Percentiles rank a stretch among this genome's conserved stretches.
Conservation (phyloP, 2,888 invertebrate species). For the Epistrophe grossulariae region DNA sequence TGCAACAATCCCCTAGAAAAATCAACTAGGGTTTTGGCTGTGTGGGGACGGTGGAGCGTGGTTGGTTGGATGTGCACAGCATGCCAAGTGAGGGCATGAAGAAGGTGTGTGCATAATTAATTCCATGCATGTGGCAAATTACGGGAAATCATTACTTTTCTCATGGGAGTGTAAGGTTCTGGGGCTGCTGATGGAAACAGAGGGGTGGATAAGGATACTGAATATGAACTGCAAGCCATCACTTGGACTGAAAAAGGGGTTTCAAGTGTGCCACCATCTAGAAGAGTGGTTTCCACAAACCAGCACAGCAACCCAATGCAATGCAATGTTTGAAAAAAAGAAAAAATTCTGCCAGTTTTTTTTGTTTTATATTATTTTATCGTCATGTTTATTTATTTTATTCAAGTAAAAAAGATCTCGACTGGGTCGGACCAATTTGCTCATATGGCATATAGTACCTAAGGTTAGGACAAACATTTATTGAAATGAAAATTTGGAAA, state of each 20-base stretch:
- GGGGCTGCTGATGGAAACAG: neutral
- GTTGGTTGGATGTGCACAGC: constrained; percentile 6
- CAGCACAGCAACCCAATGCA: constrained; percentile 28
- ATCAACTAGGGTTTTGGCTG: constrained; percentile 25
- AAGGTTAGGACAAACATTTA: too few species aligned
- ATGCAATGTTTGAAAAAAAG: constrained; percentile 34
- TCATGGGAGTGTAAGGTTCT: constrained; percentile 41
- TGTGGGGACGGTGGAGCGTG: neutral
- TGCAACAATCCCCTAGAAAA: constrained; percentile 55
- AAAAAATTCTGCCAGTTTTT: constrained; percentile 16
- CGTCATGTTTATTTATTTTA: constrained; percentile 49
- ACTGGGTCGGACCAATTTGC: neutral
- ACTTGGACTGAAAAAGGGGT: constrained; percentile 29
- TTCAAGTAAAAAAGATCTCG: neutral
- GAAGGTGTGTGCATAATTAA: constrained; percentile 76
- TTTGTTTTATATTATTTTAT: constrained; percentile 39
- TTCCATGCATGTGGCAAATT: constrained; percentile 78
- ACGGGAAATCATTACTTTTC: constrained; percentile 77
- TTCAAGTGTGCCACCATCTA: constrained; percentile 26
- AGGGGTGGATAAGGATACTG: constrained; percentile 13
- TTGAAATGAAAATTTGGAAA: too few species aligned
- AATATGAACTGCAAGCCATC: constrained; percentile 48
- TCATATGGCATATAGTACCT: neutral
- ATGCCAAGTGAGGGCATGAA: constrained; percentile 24
- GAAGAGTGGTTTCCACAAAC: constrained; percentile 40